phyloP scores from a whole-genome alignment of 2,113 vertebrate species.

The Lutjanus erythropterus region DNA sequence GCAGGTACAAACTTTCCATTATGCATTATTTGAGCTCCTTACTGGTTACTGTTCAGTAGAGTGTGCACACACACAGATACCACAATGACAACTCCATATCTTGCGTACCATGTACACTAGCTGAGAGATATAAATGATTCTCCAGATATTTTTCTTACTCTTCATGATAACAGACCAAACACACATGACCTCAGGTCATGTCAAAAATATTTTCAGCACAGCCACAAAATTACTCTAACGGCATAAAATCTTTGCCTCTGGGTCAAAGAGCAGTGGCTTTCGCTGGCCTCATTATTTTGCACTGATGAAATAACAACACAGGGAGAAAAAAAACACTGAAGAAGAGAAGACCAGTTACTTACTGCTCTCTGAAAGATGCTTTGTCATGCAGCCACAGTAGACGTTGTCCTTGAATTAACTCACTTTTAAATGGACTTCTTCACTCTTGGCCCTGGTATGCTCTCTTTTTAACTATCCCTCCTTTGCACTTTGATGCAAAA shows the following conservation, averaged over 20 bases:
- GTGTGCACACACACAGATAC: background rate
- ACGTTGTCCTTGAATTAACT: background rate
- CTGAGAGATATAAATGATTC: background rate
- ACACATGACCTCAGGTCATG: conserved; percentile 35
- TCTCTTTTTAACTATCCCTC: too few relatives aligned
- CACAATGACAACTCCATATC: background rate
- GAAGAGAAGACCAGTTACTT: background rate
- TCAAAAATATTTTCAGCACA: conserved; percentile 34
- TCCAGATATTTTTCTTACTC: background rate
- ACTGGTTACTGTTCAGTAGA: background rate
- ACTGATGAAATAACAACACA: background rate
- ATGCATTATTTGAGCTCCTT: background rate
- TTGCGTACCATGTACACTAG: background rate
- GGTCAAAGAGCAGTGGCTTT: conserved; percentile 23
- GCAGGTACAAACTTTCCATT: background rate
- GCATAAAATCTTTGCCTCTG: conserved; percentile 20
- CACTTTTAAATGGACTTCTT: background rate
- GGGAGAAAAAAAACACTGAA: background rate
- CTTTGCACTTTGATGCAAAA: background rate
- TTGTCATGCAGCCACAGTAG: background rate
- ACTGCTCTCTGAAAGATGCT: background rate
- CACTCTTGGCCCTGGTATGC: background rate
- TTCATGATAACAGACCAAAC: conserved; percentile 7
- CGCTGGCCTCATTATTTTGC: conserved; percentile 38
- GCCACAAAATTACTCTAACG: conserved; percentile 17